phyloP scores from a whole-genome alignment of 2,797 vertebrate species.

The Sebastes flavidus region DNA sequence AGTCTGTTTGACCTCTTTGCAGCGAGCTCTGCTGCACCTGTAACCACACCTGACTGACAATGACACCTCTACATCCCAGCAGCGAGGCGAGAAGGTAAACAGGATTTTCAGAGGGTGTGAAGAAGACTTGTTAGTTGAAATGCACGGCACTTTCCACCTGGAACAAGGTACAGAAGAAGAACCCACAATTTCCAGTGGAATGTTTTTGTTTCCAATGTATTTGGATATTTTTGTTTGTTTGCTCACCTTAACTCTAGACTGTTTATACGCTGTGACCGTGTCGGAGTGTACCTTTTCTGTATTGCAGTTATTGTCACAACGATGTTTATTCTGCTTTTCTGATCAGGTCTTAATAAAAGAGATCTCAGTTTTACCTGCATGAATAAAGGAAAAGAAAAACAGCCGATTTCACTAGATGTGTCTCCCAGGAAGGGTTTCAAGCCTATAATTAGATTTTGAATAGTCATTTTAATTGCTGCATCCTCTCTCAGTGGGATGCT shows the following conservation, averaged over 20 bases:
- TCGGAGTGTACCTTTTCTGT: not conserved
- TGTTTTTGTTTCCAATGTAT: not conserved
- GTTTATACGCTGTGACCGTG: not conserved
- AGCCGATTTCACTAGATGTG: not conserved
- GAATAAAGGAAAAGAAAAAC: not conserved
- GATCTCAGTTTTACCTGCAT: not conserved
- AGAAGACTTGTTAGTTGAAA: not conserved
- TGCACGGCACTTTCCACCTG: not conserved
- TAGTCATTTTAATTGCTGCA: not conserved
- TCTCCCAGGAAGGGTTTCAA: not conserved
- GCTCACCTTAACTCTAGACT: not conserved
- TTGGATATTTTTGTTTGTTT: not conserved
- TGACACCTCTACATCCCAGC: not conserved
- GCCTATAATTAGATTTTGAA: not conserved
- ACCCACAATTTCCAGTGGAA: not conserved
- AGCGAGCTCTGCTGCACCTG: not conserved
- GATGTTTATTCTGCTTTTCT: not conserved
- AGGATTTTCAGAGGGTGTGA: not conserved
- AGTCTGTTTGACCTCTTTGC: not conserved
- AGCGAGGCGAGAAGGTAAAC: not conserved
- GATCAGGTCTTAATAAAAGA: not conserved
- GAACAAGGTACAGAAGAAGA: not conserved
- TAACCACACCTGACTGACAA: not conserved
- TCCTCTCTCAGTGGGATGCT: not conserved
- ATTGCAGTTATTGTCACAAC: not conserved